Evolutionary conservation across 2,797 vertebrate species (phyloP).

Genomic region (Gallirallus australis): DNA sequence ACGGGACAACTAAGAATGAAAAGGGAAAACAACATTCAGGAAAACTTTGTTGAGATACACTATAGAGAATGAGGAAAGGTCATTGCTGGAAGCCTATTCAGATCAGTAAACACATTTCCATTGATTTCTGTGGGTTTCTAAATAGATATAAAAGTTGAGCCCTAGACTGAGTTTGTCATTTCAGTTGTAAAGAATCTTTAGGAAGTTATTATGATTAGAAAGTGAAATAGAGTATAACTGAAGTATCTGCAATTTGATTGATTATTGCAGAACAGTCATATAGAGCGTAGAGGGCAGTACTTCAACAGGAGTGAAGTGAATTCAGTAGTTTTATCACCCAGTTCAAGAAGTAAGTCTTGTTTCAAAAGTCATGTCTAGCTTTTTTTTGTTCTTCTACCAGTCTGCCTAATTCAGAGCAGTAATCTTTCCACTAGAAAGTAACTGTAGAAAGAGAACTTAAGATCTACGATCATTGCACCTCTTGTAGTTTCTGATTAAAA

Average conservation of each 20-base stretch:
- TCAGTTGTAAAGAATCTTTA: background rate
- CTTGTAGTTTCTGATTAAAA: background rate
- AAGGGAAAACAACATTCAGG: background rate
- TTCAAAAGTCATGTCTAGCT: background rate
- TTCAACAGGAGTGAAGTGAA: background rate
- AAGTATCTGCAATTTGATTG: background rate
- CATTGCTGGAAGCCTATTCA: background rate
- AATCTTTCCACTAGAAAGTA: background rate
- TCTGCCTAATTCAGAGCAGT: background rate
- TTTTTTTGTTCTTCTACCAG: background rate
- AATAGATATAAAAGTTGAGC: background rate
- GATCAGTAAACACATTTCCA: background rate
- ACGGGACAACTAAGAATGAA: background rate
- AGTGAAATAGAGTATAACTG: background rate
- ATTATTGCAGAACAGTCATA: background rate
- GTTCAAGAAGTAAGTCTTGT: background rate
- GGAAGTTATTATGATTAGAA: background rate
- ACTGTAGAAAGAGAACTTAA: background rate
- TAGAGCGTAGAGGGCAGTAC: background rate
- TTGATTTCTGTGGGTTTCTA: background rate
- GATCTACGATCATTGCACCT: background rate
- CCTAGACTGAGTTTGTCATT: background rate
- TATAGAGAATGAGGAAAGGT: background rate
- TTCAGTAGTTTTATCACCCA: background rate
- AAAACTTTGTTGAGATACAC: background rate